Evolutionary conservation across 92 coral and sea anemone species (phyloP).

Genomic region (Phenganax stokvisi): DNA sequence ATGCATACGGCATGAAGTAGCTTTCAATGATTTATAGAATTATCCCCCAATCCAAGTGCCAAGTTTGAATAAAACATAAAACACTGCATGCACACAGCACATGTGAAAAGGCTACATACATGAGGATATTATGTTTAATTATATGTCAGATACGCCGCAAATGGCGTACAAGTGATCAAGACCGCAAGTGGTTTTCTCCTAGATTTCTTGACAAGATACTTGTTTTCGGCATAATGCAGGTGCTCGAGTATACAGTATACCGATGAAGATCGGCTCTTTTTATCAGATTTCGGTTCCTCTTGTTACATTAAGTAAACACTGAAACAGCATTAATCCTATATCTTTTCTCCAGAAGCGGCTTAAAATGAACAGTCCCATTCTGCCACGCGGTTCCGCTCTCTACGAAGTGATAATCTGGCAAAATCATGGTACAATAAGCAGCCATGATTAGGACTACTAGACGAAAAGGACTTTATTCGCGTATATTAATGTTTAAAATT

Average conservation of each 20-base stretch:
- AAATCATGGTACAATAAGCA: conserved; percentile 5
- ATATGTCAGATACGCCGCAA: not conserved
- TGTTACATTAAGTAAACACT: conserved; percentile 10
- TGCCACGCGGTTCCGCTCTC: not conserved
- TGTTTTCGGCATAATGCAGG: not conserved
- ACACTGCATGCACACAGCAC: not conserved
- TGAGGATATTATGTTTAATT: not conserved
- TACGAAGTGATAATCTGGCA: conserved; percentile 2
- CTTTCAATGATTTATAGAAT: not conserved
- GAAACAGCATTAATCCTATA: not conserved
- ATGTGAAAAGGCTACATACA: not conserved
- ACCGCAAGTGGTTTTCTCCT: not conserved
- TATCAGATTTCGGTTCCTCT: conserved; percentile 9
- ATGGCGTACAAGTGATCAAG: not conserved
- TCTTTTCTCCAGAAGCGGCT: not conserved
- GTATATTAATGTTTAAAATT: conserved; percentile 3
- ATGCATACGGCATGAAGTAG: not conserved
- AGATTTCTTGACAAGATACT: not conserved
- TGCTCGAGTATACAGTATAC: not conserved
- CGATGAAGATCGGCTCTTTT: conserved; percentile 9
- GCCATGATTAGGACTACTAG: conserved; percentile 6
- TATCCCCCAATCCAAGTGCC: not conserved
- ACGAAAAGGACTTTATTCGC: not conserved
- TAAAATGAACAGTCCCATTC: not conserved
- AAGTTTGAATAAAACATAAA: conserved; percentile 8